Percentiles rank a stretch among this genome's conserved stretches.
Evolutionary conservation across 2,888 invertebrate genomes (phyloP).

Genomic region (Quadroppia sp.): DNA sequence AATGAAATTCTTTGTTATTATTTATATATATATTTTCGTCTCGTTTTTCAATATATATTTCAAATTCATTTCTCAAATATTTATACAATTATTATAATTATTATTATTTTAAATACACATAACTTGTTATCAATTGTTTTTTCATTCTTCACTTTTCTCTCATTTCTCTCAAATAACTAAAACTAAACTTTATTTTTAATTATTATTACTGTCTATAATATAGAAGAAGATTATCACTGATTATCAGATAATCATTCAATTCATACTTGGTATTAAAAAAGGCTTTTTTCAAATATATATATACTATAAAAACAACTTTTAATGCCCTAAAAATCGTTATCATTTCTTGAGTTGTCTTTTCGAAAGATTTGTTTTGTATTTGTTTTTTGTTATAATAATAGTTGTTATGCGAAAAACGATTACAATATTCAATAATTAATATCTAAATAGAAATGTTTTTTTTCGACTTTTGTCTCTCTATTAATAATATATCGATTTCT

Average conservation of each 20-base stretch:
- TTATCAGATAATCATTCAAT: slow-evolving; percentile 26
- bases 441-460: not conserved
- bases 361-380: too few relatives aligned
- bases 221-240: slow-evolving; percentile 33
- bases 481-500: not conserved
- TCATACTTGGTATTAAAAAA: not conserved
- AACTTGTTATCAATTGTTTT: not conserved
- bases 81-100: not conserved
- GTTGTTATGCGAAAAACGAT: too few relatives aligned
- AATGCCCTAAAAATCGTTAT: not conserved
- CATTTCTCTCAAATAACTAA: too few relatives aligned
- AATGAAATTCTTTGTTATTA: not conserved
- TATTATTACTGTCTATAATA: slow-evolving; percentile 9
- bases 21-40: too few relatives aligned
- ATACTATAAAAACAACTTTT: slow-evolving; percentile 4
- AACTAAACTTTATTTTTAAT: not conserved
- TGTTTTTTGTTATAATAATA: too few relatives aligned
- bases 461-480: not conserved
- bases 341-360: too few relatives aligned
- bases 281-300: too few relatives aligned
- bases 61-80: not conserved
- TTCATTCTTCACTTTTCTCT: not conserved
- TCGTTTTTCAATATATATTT: not conserved
- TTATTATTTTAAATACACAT: slow-evolving; percentile 5
- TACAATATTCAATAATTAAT: not conserved